Base-by-base conservation (phyloP, 2,888 invertebrate species). In the Acanthosepion pharaonis region DNA sequence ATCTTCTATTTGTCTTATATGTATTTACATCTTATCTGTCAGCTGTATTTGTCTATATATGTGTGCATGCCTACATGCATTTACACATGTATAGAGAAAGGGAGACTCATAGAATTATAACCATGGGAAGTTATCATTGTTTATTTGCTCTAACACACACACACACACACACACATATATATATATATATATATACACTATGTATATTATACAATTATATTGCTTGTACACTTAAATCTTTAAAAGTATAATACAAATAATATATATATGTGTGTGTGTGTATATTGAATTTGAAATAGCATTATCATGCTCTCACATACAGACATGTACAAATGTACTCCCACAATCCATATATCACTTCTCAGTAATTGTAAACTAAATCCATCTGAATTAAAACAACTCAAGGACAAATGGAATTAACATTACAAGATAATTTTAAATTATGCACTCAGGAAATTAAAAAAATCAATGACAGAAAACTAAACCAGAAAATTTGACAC, bases 401-500 rank as follows among this genome's bases (percentile, higher is more conserved):
- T 59, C 59, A 59, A 59, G 59, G 59, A 59, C 23, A 59, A 59
- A 59, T 59, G 59, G 23, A 59, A 59, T 59, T 59, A 59, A 59
- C 23, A 59, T 59, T 59, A 20, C 59, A 59, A 59, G 20, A 59
- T 59, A 59, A 23, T 59, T 59, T 59, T 59, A 59, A 59, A 59
- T 59, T 23, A 5, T 59, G 59, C 23, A 23, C 23, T 59, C 59
- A 59, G 20, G 23, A 78, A 11, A n/a, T 78, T 78, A n/a, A 11
- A n/a, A 78, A 78, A 78, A 33, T 78, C 78, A 78, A 78, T 78
- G n/a, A 15, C n/a, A 11, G 78, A 78, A 78, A 78, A n/a, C 78
- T n/a, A 78, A 78, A n/a, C 78, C n/a, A 78, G 78, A 78, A 78
- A 78, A 78, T 78, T 78, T 78, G 78, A 78, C 33, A 78, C n/a